A percentile compares a stretch with the other conserved stretches of the same genome.
phyloP scores from a whole-genome alignment of 2,888 invertebrate genomes.

The Iphiclides podalirius region DNA sequence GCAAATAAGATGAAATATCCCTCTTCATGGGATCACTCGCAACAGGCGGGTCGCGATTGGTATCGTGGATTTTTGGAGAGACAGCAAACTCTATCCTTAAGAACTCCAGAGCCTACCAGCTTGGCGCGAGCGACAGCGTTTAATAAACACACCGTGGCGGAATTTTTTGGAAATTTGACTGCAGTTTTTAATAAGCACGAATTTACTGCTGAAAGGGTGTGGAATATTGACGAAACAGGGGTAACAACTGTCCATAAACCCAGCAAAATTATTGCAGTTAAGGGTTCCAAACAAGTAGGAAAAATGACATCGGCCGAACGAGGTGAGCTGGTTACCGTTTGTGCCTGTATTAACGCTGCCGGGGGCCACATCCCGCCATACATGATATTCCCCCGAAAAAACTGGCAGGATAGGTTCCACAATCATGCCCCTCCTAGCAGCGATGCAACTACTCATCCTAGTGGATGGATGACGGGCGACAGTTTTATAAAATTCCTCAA shows the following conservation, averaged over 20 bases:
- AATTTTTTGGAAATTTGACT: slow-evolving; percentile 2
- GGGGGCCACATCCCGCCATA: slow-evolving; percentile 3
- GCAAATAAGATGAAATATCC: no score
- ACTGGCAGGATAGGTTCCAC: slow-evolving; percentile 19
- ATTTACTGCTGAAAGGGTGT: slow-evolving; percentile 2
- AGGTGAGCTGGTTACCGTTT: slow-evolving; percentile 21
- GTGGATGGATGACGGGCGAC: not conserved
- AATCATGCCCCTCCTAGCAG: slow-evolving; percentile 14
- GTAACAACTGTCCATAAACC: not conserved
- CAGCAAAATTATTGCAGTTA: slow-evolving; percentile 1
- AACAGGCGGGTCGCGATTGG: slow-evolving; percentile 21
- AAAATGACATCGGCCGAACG: slow-evolving; percentile 22
- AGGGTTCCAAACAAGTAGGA: slow-evolving; percentile 5
- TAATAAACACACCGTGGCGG: slow-evolving; percentile 1
- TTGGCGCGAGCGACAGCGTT: slow-evolving; percentile 13
- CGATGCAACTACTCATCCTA: slow-evolving; percentile 5
- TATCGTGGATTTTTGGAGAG: slow-evolving; percentile 20
- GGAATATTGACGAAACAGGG: slow-evolving; percentile 1
- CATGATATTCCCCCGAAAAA: slow-evolving; percentile 21
- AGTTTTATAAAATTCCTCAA: slow-evolving; percentile 1
- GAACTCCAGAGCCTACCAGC: slow-evolving; percentile 18
- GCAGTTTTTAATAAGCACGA: not conserved
- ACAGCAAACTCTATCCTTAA: slow-evolving; percentile 20
- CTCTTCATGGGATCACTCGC: slow-evolving; percentile 22
- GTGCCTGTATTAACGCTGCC: slow-evolving; percentile 9